Evolutionary conservation across 1,140 invertebrate species (phyloP).

Genomic region (Venturia canescens): DNA sequence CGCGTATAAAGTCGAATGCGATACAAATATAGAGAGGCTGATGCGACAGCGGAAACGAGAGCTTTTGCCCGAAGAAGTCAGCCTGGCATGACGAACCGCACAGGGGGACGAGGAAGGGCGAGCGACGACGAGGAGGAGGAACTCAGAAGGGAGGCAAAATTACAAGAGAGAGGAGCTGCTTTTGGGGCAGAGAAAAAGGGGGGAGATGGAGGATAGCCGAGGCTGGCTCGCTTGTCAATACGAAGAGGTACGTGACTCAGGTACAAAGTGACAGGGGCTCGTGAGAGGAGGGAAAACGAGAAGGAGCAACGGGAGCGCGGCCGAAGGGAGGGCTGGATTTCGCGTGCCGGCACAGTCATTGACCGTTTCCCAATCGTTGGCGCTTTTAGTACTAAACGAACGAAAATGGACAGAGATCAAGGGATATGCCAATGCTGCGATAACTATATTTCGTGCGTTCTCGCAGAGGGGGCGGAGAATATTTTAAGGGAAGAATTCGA

Average conservation of each 20-base stretch:
- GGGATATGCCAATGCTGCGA: neutral
- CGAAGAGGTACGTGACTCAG: conserved; percentile 72
- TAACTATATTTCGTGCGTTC: neutral
- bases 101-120: neutral
- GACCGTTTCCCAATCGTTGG: neutral
- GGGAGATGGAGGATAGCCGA: conserved; percentile 52
- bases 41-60: conserved; percentile 17
- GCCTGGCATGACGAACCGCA: conserved; percentile 20
- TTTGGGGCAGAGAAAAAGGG: conserved; percentile 22
- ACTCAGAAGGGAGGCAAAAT: conserved; percentile 44
- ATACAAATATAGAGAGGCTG: conserved; percentile 13
- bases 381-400: neutral
- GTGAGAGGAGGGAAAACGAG: conserved; percentile 30
- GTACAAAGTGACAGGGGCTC: conserved; percentile 68
- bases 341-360: neutral
- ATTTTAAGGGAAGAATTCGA: neutral
- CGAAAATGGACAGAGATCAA: neutral
- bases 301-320: neutral
- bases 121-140: conserved; percentile 33
- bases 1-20: conserved; percentile 3
- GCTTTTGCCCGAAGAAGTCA: conserved; percentile 1
- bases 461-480: neutral
- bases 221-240: conserved; percentile 72
- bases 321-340: neutral
- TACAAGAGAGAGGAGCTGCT: conserved; percentile 40